A percentile compares a stretch with the other conserved stretches of the same genome.
These are phyloP conservation scores for Oreochromis niloticus DNA, from an alignment of 2,113 vertebrate genomes.

Conservation along the genomic window DNA sequence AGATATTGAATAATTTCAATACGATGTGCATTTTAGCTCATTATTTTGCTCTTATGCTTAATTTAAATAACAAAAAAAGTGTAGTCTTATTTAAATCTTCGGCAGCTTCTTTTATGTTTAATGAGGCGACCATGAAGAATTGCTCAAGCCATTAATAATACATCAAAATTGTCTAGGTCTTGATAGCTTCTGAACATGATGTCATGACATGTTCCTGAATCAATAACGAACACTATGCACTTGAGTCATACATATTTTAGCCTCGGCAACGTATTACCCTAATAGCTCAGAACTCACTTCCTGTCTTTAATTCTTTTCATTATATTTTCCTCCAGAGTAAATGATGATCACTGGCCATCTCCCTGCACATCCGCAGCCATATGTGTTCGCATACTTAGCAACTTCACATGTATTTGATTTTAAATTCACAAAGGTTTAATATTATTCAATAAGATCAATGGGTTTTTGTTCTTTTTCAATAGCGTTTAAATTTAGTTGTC, in stretches of 20 bases:
- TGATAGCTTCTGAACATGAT: constrained; percentile 48
- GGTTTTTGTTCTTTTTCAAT: not conserved
- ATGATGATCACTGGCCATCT: not conserved
- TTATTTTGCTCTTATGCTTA: not conserved
- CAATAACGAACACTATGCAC: constrained; percentile 28
- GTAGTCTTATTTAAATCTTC: not conserved
- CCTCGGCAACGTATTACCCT: not conserved
- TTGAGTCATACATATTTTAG: not conserved
- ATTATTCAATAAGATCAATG: not conserved
- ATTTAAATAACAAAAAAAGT: not conserved
- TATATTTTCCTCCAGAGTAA: not conserved
- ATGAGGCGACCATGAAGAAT: constrained; percentile 36
- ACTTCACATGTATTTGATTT: not conserved
- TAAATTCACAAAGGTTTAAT: not conserved
- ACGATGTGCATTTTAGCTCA: not conserved
- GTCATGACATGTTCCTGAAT: constrained; percentile 45
- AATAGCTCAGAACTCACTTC: constrained; percentile 23
- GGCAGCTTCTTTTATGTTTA: constrained; percentile 27
- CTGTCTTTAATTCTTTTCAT: constrained; percentile 1
- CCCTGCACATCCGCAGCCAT: not conserved
- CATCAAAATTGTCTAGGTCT: constrained; percentile 41
- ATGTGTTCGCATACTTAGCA: not conserved
- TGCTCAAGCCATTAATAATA: constrained; percentile 56
- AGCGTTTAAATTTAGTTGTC: not conserved
- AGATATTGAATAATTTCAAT: not conserved